These are phyloP conservation scores for Numenius arquata DNA, from an alignment of 2,113 vertebrate species.

Conservation along the genomic window DNA sequence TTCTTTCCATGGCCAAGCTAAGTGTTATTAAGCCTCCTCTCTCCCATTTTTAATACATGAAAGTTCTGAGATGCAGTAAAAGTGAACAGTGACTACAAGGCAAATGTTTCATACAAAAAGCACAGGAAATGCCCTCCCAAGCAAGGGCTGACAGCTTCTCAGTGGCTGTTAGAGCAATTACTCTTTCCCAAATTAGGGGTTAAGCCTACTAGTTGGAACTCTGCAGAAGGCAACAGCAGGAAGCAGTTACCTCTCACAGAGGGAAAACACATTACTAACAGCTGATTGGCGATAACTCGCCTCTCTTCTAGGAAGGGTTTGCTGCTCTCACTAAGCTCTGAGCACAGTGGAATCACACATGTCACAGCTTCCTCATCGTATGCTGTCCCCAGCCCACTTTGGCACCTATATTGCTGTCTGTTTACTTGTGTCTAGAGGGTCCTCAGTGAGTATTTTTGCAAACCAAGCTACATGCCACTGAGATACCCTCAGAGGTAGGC, in stretches of 20 bases:
- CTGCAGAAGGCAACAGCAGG: constrained; percentile 36
- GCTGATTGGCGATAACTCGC: neutral
- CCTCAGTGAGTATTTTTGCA: neutral
- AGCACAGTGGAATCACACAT: neutral
- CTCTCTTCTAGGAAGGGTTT: neutral
- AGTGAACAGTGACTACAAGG: neutral
- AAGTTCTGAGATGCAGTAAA: neutral
- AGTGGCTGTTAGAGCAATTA: neutral
- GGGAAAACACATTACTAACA: neutral
- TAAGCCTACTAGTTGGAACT: constrained; percentile 23
- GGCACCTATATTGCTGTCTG: neutral
- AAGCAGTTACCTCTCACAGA: neutral
- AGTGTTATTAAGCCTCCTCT: neutral
- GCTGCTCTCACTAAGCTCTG: neutral
- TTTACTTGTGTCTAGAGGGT: neutral
- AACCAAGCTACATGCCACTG: neutral
- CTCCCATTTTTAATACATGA: neutral
- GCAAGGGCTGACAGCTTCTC: neutral
- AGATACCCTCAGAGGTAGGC: neutral
- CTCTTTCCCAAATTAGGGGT: neutral
- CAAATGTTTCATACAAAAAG: neutral
- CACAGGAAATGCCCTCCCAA: neutral
- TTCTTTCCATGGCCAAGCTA: neutral
- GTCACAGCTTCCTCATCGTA: rapidly evolving
- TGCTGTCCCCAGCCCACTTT: neutral